Evolutionary conservation across 2,888 invertebrate genomes (phyloP).

Genomic region (Acleris literana): DNA sequence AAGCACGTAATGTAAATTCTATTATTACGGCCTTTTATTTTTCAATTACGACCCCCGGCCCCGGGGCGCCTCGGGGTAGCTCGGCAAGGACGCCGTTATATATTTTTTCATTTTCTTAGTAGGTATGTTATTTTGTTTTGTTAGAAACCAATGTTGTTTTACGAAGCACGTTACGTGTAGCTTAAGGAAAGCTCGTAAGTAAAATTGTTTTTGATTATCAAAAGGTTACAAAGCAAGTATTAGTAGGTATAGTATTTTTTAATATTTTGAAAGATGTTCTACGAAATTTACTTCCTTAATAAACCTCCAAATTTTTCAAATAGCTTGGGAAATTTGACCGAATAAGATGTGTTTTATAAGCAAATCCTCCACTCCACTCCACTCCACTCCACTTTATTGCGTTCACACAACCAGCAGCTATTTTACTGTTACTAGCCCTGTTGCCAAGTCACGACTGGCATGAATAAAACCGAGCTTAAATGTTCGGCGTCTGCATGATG

Average conservation of each 20-base stretch:
- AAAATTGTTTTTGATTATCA: no score
- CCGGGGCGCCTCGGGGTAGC: slow-evolving; percentile 73
- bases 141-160: slow-evolving; percentile 35
- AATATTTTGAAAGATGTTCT: no score
- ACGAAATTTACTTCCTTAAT: no score
- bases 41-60: slow-evolving; percentile 78
- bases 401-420: slow-evolving; percentile 30
- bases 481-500: slow-evolving; percentile 27
- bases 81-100: slow-evolving; percentile 59
- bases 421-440: slow-evolving; percentile 30
- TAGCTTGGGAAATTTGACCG: no score
- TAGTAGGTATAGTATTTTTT: no score
- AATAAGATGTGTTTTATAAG: not conserved
- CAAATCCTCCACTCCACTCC: slow-evolving; percentile 9
- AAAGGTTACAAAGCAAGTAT: no score
- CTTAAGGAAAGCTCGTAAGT: not conserved
- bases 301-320: no score
- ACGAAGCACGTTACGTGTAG: not conserved
- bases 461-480: slow-evolving; percentile 21
- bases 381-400: slow-evolving; percentile 15
- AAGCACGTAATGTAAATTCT: slow-evolving; percentile 82
- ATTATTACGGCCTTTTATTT: slow-evolving; percentile 83
- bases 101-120: slow-evolving; percentile 51
- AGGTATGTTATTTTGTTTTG: slow-evolving; percentile 38
- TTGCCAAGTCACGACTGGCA: slow-evolving; percentile 36